Percentiles rank a stretch among this genome's conserved stretches.
These are phyloP conservation scores for Tipula helvola DNA, from an alignment of 2,888 invertebrate genomes.

Conservation along the genomic window DNA sequence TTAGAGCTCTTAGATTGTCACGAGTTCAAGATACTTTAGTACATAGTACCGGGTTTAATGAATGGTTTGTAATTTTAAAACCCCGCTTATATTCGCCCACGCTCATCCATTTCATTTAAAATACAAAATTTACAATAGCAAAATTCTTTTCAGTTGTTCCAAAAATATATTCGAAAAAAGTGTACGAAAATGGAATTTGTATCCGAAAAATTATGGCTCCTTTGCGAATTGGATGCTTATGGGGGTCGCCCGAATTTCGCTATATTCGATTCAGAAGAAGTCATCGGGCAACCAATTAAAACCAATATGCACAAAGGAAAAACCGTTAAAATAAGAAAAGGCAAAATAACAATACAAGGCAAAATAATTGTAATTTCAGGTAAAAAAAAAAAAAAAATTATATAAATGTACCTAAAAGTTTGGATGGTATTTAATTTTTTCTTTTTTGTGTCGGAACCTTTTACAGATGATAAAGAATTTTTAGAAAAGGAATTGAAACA, in stretches of 20 bases:
- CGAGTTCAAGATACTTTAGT: neutral
- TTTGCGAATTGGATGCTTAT: constrained; percentile 13
- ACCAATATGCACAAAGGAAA: constrained; percentile 14
- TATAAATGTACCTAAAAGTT: neutral
- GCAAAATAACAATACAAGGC: constrained; percentile 10
- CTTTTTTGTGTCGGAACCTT: neutral
- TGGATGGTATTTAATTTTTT: neutral
- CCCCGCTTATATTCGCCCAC: neutral
- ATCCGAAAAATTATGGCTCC: constrained; percentile 10
- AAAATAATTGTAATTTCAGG: constrained; percentile 15
- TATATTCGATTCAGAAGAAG: constrained; percentile 13
- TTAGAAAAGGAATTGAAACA: constrained; percentile 14
- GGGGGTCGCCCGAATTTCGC: constrained; percentile 11
- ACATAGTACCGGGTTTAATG: too few species aligned
- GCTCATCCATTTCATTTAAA: neutral
- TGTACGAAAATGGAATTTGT: neutral
- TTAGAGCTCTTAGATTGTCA: neutral
- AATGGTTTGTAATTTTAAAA: neutral
- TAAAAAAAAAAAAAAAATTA: neutral
- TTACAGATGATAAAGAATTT: constrained; percentile 16
- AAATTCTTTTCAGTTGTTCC: neutral
- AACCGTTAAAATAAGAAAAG: constrained; percentile 10
- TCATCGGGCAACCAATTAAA: constrained; percentile 10
- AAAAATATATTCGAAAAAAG: neutral
- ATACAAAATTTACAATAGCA: neutral